phyloP scores from a whole-genome alignment of 2,888 invertebrate species.

The Tortrix viridana region DNA sequence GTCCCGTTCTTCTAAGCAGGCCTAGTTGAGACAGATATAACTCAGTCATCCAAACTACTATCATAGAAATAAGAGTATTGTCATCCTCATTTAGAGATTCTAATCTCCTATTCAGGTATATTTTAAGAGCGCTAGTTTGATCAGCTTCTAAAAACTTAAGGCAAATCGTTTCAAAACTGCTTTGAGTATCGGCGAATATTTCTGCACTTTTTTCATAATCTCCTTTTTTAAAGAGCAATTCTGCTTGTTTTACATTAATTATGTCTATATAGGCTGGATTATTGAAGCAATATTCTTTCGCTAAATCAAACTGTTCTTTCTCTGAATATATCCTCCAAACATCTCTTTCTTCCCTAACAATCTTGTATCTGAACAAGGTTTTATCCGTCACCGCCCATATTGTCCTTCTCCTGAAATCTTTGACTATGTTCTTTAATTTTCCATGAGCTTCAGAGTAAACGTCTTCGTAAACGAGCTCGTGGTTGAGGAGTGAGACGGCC shows the following conservation, averaged over 20 bases:
- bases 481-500: slow-evolving; percentile 93
- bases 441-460: slow-evolving; percentile 92
- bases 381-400: slow-evolving; percentile 95
- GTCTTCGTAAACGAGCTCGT: slow-evolving; percentile 94
- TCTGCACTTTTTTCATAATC: slow-evolving; percentile 93
- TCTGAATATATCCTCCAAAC: slow-evolving; percentile 95
- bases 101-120: slow-evolving; percentile 93
- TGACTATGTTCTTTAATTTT: slow-evolving; percentile 90
- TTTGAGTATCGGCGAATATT: slow-evolving; percentile 94
- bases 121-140: slow-evolving; percentile 93
- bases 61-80: slow-evolving; percentile 94
- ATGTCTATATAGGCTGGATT: slow-evolving; percentile 92
- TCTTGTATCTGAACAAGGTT: slow-evolving; percentile 93
- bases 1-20: slow-evolving; percentile 83
- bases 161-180: slow-evolving; percentile 97
- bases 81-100: slow-evolving; percentile 89
- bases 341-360: slow-evolving; percentile 92
- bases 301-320: slow-evolving; percentile 92
- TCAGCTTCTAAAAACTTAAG: slow-evolving; percentile 94
- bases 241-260: slow-evolving; percentile 94
- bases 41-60: slow-evolving; percentile 97
- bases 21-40: slow-evolving; percentile 95
- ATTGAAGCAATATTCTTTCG: slow-evolving; percentile 92
- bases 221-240: slow-evolving; percentile 90
- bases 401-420: slow-evolving; percentile 90